These are phyloP conservation scores for Hycleus cichorii DNA, from an alignment of 1,140 invertebrate genomes.

Conservation along the genomic window DNA sequence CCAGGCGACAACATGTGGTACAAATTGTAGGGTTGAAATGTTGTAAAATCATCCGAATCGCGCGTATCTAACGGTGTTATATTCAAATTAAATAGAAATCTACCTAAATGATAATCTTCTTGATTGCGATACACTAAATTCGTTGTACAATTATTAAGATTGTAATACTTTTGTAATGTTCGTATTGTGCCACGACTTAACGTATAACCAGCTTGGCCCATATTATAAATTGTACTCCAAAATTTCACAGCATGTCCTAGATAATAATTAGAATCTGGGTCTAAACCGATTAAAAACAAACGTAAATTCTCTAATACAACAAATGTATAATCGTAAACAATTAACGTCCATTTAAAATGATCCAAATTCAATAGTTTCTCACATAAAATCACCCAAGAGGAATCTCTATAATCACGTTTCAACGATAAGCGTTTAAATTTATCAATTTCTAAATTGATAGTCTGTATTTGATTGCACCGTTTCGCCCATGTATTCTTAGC, in stretches of 20 bases:
- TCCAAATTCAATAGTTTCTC: constrained; percentile 15
- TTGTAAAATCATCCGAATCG: constrained; percentile 28
- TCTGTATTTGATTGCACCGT: constrained; percentile 26
- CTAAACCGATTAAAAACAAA: constrained; percentile 24
- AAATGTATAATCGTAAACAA: constrained; percentile 32
- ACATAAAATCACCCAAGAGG: constrained; percentile 29
- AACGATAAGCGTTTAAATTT: constrained; percentile 22
- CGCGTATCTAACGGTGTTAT: constrained; percentile 28
- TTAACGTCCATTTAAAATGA: constrained; percentile 28
- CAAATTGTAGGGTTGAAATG: constrained; percentile 33
- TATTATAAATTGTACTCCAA: constrained; percentile 29
- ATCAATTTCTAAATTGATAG: constrained; percentile 18
- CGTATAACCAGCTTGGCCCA: constrained; percentile 30
- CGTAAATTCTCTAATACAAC: constrained; percentile 33
- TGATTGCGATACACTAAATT: constrained; percentile 27
- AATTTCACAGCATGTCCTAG: constrained; percentile 32
- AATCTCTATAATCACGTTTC: constrained; percentile 21
- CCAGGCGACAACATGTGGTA: constrained; percentile 29
- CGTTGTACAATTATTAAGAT: constrained; percentile 13
- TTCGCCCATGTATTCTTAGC: constrained; percentile 29
- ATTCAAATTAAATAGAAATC: constrained; percentile 26
- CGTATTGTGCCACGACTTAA: constrained; percentile 26
- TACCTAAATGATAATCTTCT: constrained; percentile 34
- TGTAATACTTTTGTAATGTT: constrained; percentile 17
- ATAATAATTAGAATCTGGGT: constrained; percentile 28